These are phyloP conservation scores for Leucosticte australis DNA, from an alignment of 2,113 vertebrate species.

Conservation along the genomic window DNA sequence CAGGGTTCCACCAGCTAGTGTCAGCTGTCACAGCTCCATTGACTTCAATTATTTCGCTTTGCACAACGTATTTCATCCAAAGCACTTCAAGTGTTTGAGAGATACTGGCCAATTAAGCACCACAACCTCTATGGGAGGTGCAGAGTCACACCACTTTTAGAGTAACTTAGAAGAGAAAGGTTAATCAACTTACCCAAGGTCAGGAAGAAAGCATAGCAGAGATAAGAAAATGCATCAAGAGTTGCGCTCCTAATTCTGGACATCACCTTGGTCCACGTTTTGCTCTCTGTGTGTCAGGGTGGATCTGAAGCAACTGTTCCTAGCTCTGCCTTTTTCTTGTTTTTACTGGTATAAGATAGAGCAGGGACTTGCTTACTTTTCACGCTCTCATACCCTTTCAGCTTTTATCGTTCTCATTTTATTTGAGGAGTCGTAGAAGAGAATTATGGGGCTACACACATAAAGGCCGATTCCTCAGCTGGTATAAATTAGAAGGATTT, in stretches of 20 bases:
- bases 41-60: slow-evolving; percentile 54
- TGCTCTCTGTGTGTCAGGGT: neutral
- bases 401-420: neutral
- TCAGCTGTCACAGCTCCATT: slow-evolving; percentile 49
- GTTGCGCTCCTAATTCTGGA: neutral
- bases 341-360: neutral
- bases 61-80: slow-evolving; percentile 21
- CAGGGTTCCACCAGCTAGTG: neutral
- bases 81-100: neutral
- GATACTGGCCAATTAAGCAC: slow-evolving; percentile 20
- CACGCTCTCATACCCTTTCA: neutral
- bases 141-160: neutral
- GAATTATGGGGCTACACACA: neutral
- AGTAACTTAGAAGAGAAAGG: neutral
- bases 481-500: slow-evolving; percentile 20
- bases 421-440: neutral
- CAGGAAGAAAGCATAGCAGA: neutral
- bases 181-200: slow-evolving; percentile 24
- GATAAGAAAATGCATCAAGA: neutral
- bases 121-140: neutral
- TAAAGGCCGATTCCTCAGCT: neutral
- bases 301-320: neutral
- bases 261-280: neutral
- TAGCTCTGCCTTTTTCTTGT: neutral
- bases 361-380: neutral